Evolutionary conservation across 2,888 invertebrate species (phyloP), one percentile per base, ranked within the genome.

Genomic region (Lasioglossum oenotherae): DNA sequence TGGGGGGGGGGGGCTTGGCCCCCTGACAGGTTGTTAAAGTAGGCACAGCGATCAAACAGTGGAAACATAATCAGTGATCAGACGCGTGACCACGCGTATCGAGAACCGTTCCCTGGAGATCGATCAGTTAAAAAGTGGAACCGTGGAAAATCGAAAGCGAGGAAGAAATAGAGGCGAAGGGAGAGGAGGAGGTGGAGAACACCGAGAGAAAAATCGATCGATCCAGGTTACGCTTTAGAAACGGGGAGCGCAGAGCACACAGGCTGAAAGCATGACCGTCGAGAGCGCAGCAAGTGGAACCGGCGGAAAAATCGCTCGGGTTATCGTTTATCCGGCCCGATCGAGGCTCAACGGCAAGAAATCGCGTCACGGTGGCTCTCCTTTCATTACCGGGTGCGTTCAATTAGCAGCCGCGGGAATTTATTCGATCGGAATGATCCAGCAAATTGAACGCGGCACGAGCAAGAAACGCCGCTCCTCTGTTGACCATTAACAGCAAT

Each of bases 341-440:
- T 35, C 69, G 35, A 38, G 41, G 38, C 23, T 67, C 16, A 44
- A 53, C 35, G 23, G 44, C 53, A 46, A 74, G 81, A 69, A 67
- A 81, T 38, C 73, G n/a, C 31, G 73, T 27, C 31, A 38, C 69
- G n/a, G 16, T 46, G 44, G 71, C 31, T 35, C 14, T 38, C 31
- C 31, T 72, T 60, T 72, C 74, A 44, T 75, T 84, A 78, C 41
- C 64, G 27, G 19, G 35, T 14, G 69, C 57, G 71, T 75, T 84
- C 82, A 78, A 84, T 84, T 82, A 83, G 80, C 83, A n/a, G 23
- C 35, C 35, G n/a, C 74, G 57, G 53, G 57, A 71, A 82, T 71
- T 78, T 49, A 82, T 82, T 60, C 78, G 74, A 53, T 74, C 71
- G n/a, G 44, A 74, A 75, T 72, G 83, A 41, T 38, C 60, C 80